Percentiles rank a stretch among this genome's conserved stretches.
Conservation (phyloP, 1,140 invertebrate species). For the Drosophila parabipectinata region DNA sequence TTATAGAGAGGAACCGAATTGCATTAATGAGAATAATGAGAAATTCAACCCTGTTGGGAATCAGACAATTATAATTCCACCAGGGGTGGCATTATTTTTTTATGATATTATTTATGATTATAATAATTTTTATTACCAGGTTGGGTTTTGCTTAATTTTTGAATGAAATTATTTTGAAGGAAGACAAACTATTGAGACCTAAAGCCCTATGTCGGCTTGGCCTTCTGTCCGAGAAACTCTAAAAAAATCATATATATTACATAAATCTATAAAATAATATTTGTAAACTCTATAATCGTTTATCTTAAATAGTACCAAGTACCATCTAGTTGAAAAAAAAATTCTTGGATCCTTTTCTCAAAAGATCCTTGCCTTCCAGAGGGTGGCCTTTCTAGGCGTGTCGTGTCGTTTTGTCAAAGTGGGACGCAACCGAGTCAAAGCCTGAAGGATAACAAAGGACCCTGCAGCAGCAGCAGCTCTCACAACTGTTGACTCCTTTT, state of each 20-base stretch:
- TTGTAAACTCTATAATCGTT: too few species aligned
- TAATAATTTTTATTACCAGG: conserved; percentile 19
- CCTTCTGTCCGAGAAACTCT: too few species aligned
- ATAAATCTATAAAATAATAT: too few species aligned
- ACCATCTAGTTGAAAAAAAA: too few species aligned
- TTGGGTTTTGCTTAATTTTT: neutral
- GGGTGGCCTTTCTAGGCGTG: conserved; percentile 26
- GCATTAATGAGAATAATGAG: conserved; percentile 51
- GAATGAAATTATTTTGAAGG: too few species aligned
- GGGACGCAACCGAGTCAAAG: conserved; percentile 82
- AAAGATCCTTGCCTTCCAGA: neutral
- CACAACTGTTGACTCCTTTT: conserved; percentile 62
- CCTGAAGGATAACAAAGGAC: conserved; percentile 54
- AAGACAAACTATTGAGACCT: too few species aligned
- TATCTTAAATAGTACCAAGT: too few species aligned
- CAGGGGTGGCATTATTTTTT: conserved; percentile 24
- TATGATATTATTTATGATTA: conserved; percentile 55
- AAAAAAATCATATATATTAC: too few species aligned
- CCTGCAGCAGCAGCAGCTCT: conserved; percentile 23
- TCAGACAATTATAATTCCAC: conserved; percentile 9
- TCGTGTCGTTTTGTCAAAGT: conserved; percentile 61
- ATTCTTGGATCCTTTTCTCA: neutral
- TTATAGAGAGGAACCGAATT: conserved; percentile 10
- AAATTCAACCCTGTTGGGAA: conserved; percentile 43
- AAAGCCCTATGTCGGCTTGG: too few species aligned